Conservation (phyloP, 2,113 vertebrate species). For the Ornithorhynchus anatinus region DNA sequence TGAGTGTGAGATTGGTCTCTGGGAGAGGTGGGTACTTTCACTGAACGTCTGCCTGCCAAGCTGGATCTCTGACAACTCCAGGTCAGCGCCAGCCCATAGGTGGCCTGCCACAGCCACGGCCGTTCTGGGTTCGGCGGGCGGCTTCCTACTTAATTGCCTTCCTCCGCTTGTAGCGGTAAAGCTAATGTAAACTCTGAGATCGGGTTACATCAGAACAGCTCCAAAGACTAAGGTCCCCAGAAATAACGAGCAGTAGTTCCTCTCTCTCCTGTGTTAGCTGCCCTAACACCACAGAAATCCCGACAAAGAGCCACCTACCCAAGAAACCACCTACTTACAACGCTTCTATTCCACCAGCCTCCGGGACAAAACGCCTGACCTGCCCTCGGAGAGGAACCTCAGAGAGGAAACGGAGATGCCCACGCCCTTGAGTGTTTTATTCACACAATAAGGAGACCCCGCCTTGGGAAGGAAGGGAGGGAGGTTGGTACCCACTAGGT, state of each 20-base stretch:
- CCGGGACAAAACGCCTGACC: too few species aligned
- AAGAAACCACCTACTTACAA: too few species aligned
- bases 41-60: not conserved
- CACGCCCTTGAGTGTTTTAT: not conserved
- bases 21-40: not conserved
- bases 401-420: not conserved
- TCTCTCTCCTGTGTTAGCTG: too few species aligned
- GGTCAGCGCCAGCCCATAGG: not conserved
- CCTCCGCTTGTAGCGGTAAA: too few species aligned
- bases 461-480: not conserved
- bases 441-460: not conserved
- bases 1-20: not conserved
- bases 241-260: too few species aligned
- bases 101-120: not conserved
- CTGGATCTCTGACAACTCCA: not conserved
- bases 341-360: too few species aligned
- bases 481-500: not conserved
- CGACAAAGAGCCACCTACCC: too few species aligned
- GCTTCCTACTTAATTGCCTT: not conserved
- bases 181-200: too few species aligned
- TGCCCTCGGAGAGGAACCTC: too few species aligned
- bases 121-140: slow-evolving; percentile 1
- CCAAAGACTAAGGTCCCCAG: too few species aligned
- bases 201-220: too few species aligned
- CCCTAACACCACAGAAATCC: too few species aligned